These are phyloP conservation scores for Meles meles DNA, from an alignment of 2,113 vertebrate genomes.

Conservation along the genomic window DNA sequence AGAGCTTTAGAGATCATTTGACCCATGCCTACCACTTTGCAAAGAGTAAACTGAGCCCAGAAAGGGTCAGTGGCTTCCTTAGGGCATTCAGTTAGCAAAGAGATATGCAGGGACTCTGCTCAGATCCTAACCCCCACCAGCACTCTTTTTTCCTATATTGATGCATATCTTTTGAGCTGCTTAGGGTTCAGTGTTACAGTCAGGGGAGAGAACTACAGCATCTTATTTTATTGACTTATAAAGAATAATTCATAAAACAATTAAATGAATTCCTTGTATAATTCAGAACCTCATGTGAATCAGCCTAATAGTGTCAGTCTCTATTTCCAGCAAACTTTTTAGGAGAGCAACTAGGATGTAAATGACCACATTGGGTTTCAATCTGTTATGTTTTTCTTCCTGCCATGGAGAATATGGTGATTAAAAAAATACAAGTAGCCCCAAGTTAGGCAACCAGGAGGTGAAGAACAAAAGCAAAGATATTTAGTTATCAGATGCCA, in stretches of 20 bases:
- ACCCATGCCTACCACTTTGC: not conserved
- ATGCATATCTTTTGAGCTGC: not conserved
- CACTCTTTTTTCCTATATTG: not conserved
- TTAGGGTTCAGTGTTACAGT: not conserved
- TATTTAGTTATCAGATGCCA: not conserved
- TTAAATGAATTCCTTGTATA: slow-evolving; percentile 3
- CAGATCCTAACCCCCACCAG: not conserved
- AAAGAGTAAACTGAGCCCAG: not conserved
- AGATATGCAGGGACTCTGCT: not conserved
- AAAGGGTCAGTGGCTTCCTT: not conserved
- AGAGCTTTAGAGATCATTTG: not conserved
- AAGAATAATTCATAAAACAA: slow-evolving; percentile 25
- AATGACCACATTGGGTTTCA: not conserved
- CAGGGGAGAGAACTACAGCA: not conserved
- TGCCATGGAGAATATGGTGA: not conserved
- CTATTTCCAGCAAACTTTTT: slow-evolving; percentile 1
- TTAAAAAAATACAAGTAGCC: slow-evolving; percentile 23
- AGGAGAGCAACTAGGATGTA: slow-evolving; percentile 26
- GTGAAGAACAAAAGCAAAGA: not conserved
- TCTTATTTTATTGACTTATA: not conserved
- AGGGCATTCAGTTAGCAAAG: not conserved
- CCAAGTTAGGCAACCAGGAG: not conserved
- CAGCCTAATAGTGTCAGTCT: not conserved
- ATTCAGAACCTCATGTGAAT: not conserved
- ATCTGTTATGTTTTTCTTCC: slow-evolving; percentile 24